Conservation (phyloP, 2,888 invertebrate species). For the Mantis religiosa region DNA sequence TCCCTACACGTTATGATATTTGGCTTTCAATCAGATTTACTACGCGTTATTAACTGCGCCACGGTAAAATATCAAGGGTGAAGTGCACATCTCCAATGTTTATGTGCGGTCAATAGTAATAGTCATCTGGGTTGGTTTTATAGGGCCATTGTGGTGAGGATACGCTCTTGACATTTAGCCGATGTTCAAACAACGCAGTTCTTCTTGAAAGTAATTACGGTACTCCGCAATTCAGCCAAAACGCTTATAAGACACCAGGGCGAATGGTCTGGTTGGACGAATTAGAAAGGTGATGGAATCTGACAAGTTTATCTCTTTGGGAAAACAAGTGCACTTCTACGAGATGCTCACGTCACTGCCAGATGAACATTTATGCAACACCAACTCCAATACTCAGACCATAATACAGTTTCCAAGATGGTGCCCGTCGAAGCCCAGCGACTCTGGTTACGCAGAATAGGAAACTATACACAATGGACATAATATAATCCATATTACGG, state of each 20-base stretch:
- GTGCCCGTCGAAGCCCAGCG: too few relatives aligned
- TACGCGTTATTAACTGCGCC: background rate
- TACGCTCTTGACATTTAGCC: background rate
- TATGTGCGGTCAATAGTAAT: background rate
- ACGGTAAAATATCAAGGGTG: background rate
- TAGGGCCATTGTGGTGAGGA: background rate
- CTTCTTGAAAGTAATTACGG: too few relatives aligned
- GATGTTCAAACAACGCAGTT: background rate
- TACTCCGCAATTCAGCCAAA: background rate
- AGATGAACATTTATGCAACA: too few relatives aligned
- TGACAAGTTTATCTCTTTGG: background rate
- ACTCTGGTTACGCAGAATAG: too few relatives aligned
- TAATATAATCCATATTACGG: too few relatives aligned
- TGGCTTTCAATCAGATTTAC: background rate
- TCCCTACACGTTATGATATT: too few relatives aligned
- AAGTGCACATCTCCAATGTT: background rate
- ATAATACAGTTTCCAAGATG: too few relatives aligned
- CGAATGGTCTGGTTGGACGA: too few relatives aligned
- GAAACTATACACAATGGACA: too few relatives aligned
- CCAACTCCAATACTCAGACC: too few relatives aligned
- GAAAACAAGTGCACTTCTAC: too few relatives aligned
- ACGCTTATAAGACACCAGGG: background rate
- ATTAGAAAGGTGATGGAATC: background rate
- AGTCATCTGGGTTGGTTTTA: background rate
- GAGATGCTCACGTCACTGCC: too few relatives aligned